phyloP scores from a whole-genome alignment of 2,113 vertebrate species.

The Larimichthys crocea region DNA sequence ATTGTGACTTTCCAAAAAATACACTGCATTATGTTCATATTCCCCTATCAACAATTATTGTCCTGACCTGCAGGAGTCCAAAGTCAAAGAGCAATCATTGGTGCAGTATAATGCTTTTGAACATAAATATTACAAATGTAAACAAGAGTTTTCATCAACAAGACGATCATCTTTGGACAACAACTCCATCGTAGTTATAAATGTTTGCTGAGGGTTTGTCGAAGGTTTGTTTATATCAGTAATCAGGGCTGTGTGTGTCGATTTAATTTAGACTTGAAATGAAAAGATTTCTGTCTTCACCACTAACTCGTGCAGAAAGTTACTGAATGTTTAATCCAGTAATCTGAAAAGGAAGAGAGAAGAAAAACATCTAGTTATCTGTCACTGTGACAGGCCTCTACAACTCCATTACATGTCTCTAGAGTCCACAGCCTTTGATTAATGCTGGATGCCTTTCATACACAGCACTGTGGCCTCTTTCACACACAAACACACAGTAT shows the following conservation, averaged over 20 bases:
- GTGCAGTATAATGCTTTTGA: neutral
- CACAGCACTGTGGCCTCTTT: slow-evolving; percentile 21
- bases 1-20: neutral
- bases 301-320: neutral
- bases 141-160: neutral
- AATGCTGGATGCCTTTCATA: slow-evolving; percentile 20
- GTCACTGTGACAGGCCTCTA: slow-evolving; percentile 21
- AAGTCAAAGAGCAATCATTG: neutral
- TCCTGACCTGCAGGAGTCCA: neutral
- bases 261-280: neutral
- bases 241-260: neutral
- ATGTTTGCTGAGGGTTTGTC: neutral
- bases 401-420: slow-evolving; percentile 35
- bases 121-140: neutral
- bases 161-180: neutral
- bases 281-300: neutral
- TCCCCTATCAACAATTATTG: neutral
- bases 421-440: slow-evolving; percentile 34
- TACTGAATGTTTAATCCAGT: neutral
- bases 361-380: slow-evolving; percentile 5
- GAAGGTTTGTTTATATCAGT: neutral
- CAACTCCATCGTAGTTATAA: neutral
- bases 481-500: slow-evolving; percentile 28
- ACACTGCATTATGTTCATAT: neutral
- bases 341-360: slow-evolving; percentile 7